Evolutionary conservation across 2,797 vertebrate species (phyloP).

Genomic region (Acropternis orthonyx): DNA sequence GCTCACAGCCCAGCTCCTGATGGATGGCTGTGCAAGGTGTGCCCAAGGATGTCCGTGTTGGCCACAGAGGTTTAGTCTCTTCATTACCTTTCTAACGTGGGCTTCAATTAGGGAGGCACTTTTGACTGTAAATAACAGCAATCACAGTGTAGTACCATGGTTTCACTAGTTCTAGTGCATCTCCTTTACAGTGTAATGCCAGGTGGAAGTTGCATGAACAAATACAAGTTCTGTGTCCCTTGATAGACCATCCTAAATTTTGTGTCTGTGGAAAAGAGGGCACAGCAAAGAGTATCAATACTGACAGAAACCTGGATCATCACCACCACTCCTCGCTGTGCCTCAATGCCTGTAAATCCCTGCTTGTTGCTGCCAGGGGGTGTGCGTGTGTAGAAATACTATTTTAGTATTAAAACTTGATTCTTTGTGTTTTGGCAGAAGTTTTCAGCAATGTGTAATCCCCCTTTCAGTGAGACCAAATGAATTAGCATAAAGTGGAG

Average conservation of each 20-base stretch:
- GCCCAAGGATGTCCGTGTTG: not conserved
- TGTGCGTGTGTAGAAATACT: no score
- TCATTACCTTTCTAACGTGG: not conserved
- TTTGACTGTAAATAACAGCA: not conserved
- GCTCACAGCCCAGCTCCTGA: not conserved
- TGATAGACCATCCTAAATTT: not conserved
- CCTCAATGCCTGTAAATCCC: accelerated
- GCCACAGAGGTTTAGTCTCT: not conserved
- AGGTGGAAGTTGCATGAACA: not conserved
- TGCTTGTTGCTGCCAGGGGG: not conserved
- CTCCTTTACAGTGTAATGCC: not conserved
- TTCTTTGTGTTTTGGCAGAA: not conserved
- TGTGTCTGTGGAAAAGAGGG: not conserved
- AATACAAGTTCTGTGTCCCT: not conserved
- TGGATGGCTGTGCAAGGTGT: accelerated
- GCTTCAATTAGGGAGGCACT: not conserved
- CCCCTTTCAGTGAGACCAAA: not conserved
- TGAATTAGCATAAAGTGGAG: not conserved
- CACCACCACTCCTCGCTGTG: not conserved
- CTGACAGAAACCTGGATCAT: not conserved
- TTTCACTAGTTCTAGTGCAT: not conserved
- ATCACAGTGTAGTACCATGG: not conserved
- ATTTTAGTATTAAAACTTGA: not conserved
- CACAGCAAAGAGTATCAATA: not conserved
- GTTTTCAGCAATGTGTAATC: not conserved